phyloP scores from a whole-genome alignment of 2,888 invertebrate genomes.

The Orthonychiurus folsomi region DNA sequence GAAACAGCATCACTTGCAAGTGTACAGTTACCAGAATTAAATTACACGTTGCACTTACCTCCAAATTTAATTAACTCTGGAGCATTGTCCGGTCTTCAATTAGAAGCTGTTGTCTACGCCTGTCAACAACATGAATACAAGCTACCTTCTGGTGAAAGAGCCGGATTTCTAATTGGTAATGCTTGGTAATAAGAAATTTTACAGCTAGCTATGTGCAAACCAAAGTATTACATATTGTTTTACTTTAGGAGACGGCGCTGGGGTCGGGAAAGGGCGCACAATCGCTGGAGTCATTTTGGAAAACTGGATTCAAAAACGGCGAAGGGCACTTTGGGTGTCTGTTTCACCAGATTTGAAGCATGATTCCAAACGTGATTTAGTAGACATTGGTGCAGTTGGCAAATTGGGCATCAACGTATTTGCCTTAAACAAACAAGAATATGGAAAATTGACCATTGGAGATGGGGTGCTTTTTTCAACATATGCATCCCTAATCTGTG shows the following conservation, averaged over 20 bases:
- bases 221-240: too few species aligned
- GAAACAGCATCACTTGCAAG: slow-evolving; percentile 96
- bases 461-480: slow-evolving; percentile 91
- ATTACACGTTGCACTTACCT: slow-evolving; percentile 75
- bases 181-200: too few species aligned
- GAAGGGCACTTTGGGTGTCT: slow-evolving; percentile 96
- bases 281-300: slow-evolving; percentile 97
- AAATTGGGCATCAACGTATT: slow-evolving; percentile 85
- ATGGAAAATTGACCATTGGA: slow-evolving; percentile 90
- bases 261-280: slow-evolving; percentile 94
- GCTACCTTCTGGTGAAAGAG: slow-evolving; percentile 77
- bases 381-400: slow-evolving; percentile 86
- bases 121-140: slow-evolving; percentile 91
- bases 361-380: slow-evolving; percentile 91
- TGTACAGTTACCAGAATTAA: slow-evolving; percentile 87
- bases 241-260: slow-evolving; percentile 94
- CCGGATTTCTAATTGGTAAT: slow-evolving; percentile 86
- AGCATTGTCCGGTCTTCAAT: slow-evolving; percentile 83
- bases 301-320: slow-evolving; percentile 86
- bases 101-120: slow-evolving; percentile 95
- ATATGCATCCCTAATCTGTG: slow-evolving; percentile 95
- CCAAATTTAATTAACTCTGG: slow-evolving; percentile 74
- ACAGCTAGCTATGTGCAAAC: too few species aligned
- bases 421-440: slow-evolving; percentile 87
- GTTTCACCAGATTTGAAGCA: slow-evolving; percentile 97